Evolutionary conservation across 2,888 invertebrate species (phyloP), one percentile per base, ranked within the genome.

Genomic region (Spodoptera picta): DNA sequence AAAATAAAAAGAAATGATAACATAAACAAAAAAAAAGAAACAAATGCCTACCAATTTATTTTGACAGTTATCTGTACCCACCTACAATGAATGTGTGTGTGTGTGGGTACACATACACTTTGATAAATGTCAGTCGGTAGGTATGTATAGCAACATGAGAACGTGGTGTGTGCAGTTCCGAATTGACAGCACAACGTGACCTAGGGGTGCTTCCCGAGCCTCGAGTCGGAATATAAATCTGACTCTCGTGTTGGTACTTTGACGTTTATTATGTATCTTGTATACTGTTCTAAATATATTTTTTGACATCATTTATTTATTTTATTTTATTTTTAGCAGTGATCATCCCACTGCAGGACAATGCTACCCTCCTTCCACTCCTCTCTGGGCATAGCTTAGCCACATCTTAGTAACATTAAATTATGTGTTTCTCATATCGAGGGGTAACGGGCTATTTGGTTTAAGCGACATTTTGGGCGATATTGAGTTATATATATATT

Each of bases 111-210:
- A 72, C 58, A 69, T 60, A 68, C 66, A 72, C 58, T 67, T 64
- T 65, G 49, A 62, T 64, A 27, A 69, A 65, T 64, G 65, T 58
- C 64, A 6, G 55, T 63, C 62, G 23, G 60, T 59, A 64, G 7
- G 58, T 63, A 61, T n/a, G 58, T 59, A 70, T 36, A 62, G 65
- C 60, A 73, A 75, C 75, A 75, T 66, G 63, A 54, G 46, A 52
- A 2, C 84, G 83, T 84, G 85, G 71, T 82, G 83, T 82, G 84
- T 82, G 84, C 82, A 79, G 63, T 79, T 70, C 79, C 81, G 70
- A 83, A 83, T 75, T 73, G 76, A 60, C 70, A 60, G 31, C 42
- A 43, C 81, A 80, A 83, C 85, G 84, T 84, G 85, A 83, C 69
- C 70, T 67, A 71, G 76, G 77, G 80, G 56, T 50, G 52, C 47